These are phyloP conservation scores for Pentalonia nigronervosa DNA, from an alignment of 1,140 invertebrate genomes.

Conservation along the genomic window DNA sequence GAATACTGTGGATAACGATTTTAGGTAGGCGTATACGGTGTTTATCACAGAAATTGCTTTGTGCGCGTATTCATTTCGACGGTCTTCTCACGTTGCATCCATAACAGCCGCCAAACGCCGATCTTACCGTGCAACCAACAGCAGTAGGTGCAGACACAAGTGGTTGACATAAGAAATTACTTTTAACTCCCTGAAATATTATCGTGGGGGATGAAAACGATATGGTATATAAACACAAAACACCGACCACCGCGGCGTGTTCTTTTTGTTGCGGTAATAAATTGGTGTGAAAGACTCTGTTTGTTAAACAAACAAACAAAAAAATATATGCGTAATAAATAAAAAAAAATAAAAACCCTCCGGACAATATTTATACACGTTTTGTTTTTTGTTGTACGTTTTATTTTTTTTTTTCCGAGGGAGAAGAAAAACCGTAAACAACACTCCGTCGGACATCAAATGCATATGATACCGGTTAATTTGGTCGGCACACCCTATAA, in stretches of 20 bases:
- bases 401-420: slow-evolving; percentile 22
- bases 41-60: background rate
- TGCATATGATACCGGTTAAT: slow-evolving; percentile 48
- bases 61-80: background rate
- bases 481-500: slow-evolving; percentile 56
- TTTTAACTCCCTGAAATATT: slow-evolving; percentile 54
- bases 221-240: background rate
- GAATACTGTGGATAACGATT: background rate
- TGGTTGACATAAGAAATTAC: slow-evolving; percentile 48
- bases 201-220: slow-evolving; percentile 44
- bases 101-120: background rate
- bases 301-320: slow-evolving; percentile 8
- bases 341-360: slow-evolving; percentile 47
- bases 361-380: slow-evolving; percentile 21
- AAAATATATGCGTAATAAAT: background rate
- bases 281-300: slow-evolving; percentile 55
- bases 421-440: slow-evolving; percentile 47
- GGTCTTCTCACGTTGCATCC: background rate
- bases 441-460: slow-evolving; percentile 42
- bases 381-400: background rate
- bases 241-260: slow-evolving; percentile 54
- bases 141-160: background rate
- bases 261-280: slow-evolving; percentile 52
- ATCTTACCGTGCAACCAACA: background rate
- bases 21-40: background rate